Conservation (phyloP, 2,113 vertebrate genomes). For the Panthera leo region DNA sequence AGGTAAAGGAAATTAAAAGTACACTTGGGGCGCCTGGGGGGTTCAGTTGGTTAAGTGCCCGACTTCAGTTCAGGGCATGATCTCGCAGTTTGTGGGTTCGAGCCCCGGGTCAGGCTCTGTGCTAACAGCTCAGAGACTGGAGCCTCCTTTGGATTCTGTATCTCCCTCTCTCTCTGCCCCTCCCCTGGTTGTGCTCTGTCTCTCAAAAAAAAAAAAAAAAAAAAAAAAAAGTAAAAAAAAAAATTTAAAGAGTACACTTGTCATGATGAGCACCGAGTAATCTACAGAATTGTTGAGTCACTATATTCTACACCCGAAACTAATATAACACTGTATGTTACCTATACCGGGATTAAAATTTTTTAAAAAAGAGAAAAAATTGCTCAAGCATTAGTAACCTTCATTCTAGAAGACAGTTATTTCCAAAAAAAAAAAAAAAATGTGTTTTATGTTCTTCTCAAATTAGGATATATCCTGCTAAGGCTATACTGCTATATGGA, state of each 20-base stretch:
- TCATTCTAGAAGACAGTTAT: not conserved
- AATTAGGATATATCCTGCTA: not conserved
- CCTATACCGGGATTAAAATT: not conserved
- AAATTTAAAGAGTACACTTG: not conserved
- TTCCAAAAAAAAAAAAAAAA: not conserved
- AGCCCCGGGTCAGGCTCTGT: no score
- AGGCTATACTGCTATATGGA: not conserved
- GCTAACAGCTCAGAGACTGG: no score
- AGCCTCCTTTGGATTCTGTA: no score
- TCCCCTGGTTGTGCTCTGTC: no score
- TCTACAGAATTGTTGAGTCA: not conserved
- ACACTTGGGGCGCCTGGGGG: not conserved
- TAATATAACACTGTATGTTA: not conserved
- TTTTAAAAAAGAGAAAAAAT: not conserved
- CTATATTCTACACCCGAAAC: not conserved
- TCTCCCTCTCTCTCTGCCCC: no score
- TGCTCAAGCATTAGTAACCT: not conserved
- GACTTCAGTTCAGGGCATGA: no score
- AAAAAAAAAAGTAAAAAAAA: no score
- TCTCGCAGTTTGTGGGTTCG: no score
- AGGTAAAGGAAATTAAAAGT: not conserved
- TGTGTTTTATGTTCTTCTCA: not conserved
- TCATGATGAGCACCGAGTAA: not conserved
- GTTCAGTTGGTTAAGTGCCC: no score
- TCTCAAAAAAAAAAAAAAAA: no score